Evolutionary conservation across 2,797 vertebrate genomes (phyloP).

Genomic region (Vipera latastei): DNA sequence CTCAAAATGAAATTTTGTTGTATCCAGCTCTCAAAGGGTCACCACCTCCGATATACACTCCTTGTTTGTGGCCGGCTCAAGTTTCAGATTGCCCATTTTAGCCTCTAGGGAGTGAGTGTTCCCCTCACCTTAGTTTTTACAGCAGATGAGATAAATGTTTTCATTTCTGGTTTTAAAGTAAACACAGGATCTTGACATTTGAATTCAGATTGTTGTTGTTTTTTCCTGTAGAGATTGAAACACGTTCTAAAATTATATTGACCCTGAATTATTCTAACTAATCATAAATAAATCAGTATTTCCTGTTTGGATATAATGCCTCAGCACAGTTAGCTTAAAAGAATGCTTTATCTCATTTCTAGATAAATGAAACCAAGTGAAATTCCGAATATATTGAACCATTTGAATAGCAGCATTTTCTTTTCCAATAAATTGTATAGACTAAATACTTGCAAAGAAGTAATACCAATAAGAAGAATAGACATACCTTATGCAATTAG

Average conservation of each 20-base stretch:
- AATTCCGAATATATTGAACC: background rate
- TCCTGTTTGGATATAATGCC: background rate
- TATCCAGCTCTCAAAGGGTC: too few species aligned
- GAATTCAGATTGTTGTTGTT: background rate
- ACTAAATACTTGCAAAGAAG: background rate
- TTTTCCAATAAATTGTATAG: background rate
- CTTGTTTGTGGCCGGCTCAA: too few species aligned
- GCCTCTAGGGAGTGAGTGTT: background rate
- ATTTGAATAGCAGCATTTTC: background rate
- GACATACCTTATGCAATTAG: background rate
- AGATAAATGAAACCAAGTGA: background rate
- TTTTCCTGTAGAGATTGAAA: background rate
- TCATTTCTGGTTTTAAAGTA: background rate
- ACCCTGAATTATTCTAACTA: background rate
- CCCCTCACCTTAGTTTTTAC: background rate
- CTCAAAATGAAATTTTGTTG: too few species aligned
- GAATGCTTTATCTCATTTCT: background rate
- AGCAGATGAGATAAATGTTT: background rate
- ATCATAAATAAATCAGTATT: background rate
- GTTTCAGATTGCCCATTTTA: too few species aligned
- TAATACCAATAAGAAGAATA: background rate
- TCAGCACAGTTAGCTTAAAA: background rate
- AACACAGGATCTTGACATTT: background rate
- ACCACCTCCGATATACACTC: too few species aligned
- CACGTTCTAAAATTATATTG: background rate